These are phyloP conservation scores for Nymphalis c-album DNA, from an alignment of 2,888 invertebrate species.

Conservation along the genomic window DNA sequence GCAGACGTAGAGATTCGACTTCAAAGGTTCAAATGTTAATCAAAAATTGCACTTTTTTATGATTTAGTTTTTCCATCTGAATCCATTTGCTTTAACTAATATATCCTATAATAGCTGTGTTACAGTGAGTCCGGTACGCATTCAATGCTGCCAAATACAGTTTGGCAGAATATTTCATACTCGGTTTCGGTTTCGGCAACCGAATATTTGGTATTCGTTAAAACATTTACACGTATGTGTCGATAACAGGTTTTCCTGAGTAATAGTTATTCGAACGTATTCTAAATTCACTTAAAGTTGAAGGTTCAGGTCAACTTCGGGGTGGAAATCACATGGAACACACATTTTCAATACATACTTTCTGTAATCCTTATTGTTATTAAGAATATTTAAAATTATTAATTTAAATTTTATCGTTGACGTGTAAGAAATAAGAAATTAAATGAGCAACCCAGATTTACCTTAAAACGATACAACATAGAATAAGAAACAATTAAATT, in stretches of 20 bases:
- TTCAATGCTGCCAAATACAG: constrained; percentile 4
- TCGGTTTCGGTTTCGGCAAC: neutral
- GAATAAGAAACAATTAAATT: neutral
- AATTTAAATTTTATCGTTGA: neutral
- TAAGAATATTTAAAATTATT: neutral
- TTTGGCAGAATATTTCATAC: constrained; percentile 5
- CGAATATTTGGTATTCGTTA: neutral
- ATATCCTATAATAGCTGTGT: too few species aligned
- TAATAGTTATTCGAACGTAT: too few species aligned
- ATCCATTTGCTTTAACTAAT: neutral
- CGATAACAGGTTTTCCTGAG: too few species aligned
- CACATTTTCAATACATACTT: too few species aligned
- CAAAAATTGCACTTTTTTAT: too few species aligned
- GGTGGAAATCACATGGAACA: too few species aligned
- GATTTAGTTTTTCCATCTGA: neutral
- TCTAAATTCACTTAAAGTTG: too few species aligned
- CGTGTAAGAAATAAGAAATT: constrained; percentile 23
- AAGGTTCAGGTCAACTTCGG: too few species aligned
- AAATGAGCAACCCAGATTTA: constrained; percentile 31
- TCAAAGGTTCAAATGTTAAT: too few species aligned
- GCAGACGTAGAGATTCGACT: too few species aligned
- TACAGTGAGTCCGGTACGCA: neutral
- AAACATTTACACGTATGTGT: neutral
- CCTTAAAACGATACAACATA: constrained; percentile 26
- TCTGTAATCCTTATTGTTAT: too few species aligned